A percentile compares a stretch with the other conserved stretches of the same genome.
phyloP scores from a whole-genome alignment of 1,140 invertebrate genomes.

The Saxidomus purpurata region DNA sequence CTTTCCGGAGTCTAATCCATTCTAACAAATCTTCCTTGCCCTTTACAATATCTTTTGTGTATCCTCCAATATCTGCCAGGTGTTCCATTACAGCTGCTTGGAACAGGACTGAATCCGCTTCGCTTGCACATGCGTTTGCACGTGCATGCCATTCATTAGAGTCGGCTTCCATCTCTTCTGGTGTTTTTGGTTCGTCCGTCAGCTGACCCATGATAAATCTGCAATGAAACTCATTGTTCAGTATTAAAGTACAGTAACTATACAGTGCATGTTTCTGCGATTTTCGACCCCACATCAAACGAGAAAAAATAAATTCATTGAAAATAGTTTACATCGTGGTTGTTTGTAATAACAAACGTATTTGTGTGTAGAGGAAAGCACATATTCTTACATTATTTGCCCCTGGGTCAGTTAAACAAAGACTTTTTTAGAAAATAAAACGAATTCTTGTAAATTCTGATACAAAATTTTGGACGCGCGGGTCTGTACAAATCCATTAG shows the following conservation, averaged over 20 bases:
- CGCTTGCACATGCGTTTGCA: background rate
- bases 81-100: slow-evolving; percentile 29
- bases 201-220: slow-evolving; percentile 37
- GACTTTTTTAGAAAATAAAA: no score
- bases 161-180: slow-evolving; percentile 18
- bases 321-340: background rate
- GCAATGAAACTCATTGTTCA: background rate
- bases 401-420: no score
- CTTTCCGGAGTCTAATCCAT: slow-evolving; percentile 16
- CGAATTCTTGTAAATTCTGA: background rate
- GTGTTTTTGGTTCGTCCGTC: background rate
- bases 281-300: background rate
- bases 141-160: slow-evolving; percentile 9
- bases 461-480: background rate
- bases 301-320: background rate
- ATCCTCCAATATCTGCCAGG: background rate
- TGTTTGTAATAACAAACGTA: background rate
- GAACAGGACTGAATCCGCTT: slow-evolving; percentile 19
- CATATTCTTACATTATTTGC: no score
- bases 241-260: no score
- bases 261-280: no score
- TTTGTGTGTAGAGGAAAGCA: background rate
- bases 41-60: background rate
- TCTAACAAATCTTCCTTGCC: slow-evolving; percentile 1
- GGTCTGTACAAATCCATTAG: background rate